Evolutionary conservation across 2,113 vertebrate species (phyloP), one percentile per base, ranked within the genome.

Genomic region (Hydropotes inermis): DNA sequence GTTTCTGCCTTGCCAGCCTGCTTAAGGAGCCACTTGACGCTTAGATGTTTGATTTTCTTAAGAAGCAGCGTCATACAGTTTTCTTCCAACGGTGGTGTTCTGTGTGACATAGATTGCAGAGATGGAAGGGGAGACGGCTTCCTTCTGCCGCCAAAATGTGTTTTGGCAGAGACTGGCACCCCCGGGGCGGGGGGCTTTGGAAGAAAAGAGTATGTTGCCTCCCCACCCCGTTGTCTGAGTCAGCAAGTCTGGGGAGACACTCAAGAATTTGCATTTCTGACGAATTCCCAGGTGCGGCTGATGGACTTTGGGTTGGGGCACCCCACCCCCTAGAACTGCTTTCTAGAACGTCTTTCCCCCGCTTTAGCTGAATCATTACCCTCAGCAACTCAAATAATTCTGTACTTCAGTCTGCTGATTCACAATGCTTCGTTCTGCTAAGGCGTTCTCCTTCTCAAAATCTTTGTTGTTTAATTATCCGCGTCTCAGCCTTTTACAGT

Each of bases 61-160:
- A 95, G 47, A 86, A 93, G 78, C 60, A 52, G 50, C 61, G 19
- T n/a, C 97, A 84, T 45, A 85, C 97, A 96, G 86, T 7, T 57
- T 15, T 74, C 14, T 16, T 52, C 5, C 33, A 27, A 2, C 4
- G 47, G 39, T 8, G 33, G 15, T 27, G 6, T 39, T 87, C 52
- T 43, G 17, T 1, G 19, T 43, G 6, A 39, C 57, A 6, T 33
- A n/a, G 52, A 33, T 74, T 21, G 30, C 45, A 27, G 45, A 64
- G 57, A n/a, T 3, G 11, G 64, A n/a, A 52, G 84, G 14, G 9
- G 25, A 27, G 14, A 30, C 0, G 11, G 10, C 43, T 54, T 28
- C 30, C 6, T 36, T n/a, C 27, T 21, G 28, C 11, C 23, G 14
- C 12, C 2, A 19, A 13, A 74, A 39, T 39, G 21, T 39, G 19